Evolutionary conservation across 2,797 vertebrate species (phyloP).

Genomic region (Pyrocephalus nanus): DNA sequence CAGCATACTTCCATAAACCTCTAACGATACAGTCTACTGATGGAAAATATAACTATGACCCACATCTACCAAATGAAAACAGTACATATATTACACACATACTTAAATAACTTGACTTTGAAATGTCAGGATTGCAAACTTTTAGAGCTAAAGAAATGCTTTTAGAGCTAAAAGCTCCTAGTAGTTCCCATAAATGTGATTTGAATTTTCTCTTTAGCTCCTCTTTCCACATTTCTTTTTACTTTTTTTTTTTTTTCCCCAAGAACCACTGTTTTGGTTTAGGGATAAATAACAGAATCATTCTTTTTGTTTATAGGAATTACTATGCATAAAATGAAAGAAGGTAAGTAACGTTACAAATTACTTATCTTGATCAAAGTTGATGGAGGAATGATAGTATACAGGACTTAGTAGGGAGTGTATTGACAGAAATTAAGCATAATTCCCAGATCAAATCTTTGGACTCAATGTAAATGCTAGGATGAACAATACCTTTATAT

Average conservation of each 20-base stretch:
- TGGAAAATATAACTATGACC: background rate
- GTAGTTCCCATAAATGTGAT: background rate
- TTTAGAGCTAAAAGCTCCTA: background rate
- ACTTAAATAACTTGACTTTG: background rate
- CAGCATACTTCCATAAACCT: background rate
- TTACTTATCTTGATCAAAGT: background rate
- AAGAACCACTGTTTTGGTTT: background rate
- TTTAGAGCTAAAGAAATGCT: background rate
- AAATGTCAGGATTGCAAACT: background rate
- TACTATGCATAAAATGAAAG: background rate
- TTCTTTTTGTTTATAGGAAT: background rate
- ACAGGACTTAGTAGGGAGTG: background rate
- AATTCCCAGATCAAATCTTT: background rate
- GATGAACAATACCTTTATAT: background rate
- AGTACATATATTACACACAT: background rate
- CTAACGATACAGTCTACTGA: background rate
- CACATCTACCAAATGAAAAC: background rate
- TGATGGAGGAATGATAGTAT: background rate
- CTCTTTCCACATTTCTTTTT: background rate
- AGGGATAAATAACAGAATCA: background rate
- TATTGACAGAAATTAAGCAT: background rate
- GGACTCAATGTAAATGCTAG: background rate
- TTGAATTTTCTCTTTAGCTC: background rate
- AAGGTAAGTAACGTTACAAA: background rate
- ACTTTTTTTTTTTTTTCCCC: rapidly evolving